These are phyloP conservation scores for Terebella lapidaria DNA, from an alignment of 2,888 invertebrate genomes.

Conservation along the genomic window DNA sequence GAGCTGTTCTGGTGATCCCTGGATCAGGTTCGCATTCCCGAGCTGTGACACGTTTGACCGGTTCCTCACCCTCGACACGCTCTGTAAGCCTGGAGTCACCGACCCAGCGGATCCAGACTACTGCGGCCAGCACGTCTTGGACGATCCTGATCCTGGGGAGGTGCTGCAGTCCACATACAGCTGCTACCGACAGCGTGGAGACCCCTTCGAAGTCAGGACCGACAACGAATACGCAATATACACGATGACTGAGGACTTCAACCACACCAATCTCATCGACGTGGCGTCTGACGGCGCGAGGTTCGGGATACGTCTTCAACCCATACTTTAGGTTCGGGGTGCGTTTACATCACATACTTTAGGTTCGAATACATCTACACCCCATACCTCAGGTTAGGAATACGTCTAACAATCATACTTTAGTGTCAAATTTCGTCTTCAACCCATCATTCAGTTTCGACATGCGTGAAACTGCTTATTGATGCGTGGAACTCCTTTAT, in stretches of 20 bases:
- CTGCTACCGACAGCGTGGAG: slow-evolving; percentile 7
- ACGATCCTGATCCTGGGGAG: not conserved
- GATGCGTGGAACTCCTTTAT: too few relatives aligned
- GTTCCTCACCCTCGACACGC: slow-evolving; percentile 7
- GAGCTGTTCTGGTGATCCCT: slow-evolving; percentile 16
- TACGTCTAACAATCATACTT: too few relatives aligned
- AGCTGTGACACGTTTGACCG: slow-evolving; percentile 16
- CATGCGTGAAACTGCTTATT: too few relatives aligned
- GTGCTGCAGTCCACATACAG: slow-evolving; percentile 11
- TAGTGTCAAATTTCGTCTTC: too few relatives aligned
- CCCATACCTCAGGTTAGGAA: too few relatives aligned
- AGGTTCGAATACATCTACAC: too few relatives aligned
- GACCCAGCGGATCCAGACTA: slow-evolving; percentile 3
- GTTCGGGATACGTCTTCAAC: slow-evolving; percentile 9
- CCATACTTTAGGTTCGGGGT: too few relatives aligned
- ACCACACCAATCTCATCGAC: slow-evolving; percentile 7
- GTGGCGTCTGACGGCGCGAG: slow-evolving; percentile 4
- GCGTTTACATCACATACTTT: too few relatives aligned
- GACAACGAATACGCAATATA: slow-evolving; percentile 22
- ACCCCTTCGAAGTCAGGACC: not conserved
- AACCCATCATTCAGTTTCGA: too few relatives aligned
- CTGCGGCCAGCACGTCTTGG: slow-evolving; percentile 16
- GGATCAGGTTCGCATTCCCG: slow-evolving; percentile 18
- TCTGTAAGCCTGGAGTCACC: slow-evolving; percentile 14
- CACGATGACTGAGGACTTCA: slow-evolving; percentile 8